Percentiles rank a stretch among this genome's conserved stretches.
Conservation (phyloP, 2,888 invertebrate species). For the Lottia scabra region DNA sequence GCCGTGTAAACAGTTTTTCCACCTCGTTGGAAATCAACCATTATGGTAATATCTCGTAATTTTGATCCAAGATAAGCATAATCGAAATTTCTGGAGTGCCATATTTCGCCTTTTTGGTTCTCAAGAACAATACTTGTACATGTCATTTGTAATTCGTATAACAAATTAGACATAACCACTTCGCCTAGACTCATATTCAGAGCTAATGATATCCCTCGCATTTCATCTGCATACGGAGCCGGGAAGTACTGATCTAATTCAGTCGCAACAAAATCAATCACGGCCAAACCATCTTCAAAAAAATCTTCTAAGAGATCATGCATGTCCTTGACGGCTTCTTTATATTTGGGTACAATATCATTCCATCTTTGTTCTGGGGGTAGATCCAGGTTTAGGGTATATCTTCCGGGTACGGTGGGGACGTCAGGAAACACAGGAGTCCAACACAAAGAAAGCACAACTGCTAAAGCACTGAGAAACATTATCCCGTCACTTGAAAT, state of each 20-base stretch:
- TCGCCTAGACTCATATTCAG: slow-evolving; percentile 15
- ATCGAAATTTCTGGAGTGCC: slow-evolving; percentile 64
- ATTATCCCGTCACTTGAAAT: too few species aligned
- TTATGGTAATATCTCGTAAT: slow-evolving; percentile 34
- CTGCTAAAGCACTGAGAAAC: too few species aligned
- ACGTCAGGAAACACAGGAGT: background rate
- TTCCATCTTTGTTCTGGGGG: slow-evolving; percentile 14
- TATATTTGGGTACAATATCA: slow-evolving; percentile 7
- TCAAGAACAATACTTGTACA: slow-evolving; percentile 65
- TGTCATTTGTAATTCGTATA: slow-evolving; percentile 21
- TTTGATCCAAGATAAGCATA: slow-evolving; percentile 45
- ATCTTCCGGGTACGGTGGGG: background rate
- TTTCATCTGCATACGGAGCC: slow-evolving; percentile 13
- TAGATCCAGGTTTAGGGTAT: slow-evolving; percentile 11
- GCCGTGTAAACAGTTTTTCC: slow-evolving; percentile 55
- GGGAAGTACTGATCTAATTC: slow-evolving; percentile 10
- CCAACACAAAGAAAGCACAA: too few species aligned
- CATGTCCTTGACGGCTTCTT: slow-evolving; percentile 7
- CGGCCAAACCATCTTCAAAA: slow-evolving; percentile 10
- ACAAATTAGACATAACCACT: slow-evolving; percentile 7
- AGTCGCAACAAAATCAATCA: slow-evolving; percentile 11
- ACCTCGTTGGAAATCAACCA: slow-evolving; percentile 36
- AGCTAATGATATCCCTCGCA: slow-evolving; percentile 15
- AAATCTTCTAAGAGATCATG: slow-evolving; percentile 9
- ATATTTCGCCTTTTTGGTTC: slow-evolving; percentile 47